Conservation (phyloP, 1,140 invertebrate genomes). For the Ceratosolen solmsi region DNA sequence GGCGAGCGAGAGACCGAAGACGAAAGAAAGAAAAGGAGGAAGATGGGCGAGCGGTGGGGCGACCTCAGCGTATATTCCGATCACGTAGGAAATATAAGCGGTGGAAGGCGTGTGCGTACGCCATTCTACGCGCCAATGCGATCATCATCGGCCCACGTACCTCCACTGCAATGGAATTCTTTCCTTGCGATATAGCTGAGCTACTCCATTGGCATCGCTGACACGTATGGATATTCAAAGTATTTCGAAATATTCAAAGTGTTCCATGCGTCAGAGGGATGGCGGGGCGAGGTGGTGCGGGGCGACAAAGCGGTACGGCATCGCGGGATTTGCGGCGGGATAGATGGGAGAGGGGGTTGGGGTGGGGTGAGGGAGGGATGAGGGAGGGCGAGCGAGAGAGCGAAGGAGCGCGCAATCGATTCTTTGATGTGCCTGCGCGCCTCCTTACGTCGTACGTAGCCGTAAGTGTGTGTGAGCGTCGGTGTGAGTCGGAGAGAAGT, state of each 20-base stretch:
- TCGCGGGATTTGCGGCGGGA: too few relatives aligned
- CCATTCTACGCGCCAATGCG: conserved; percentile 43
- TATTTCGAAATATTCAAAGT: conserved; percentile 53
- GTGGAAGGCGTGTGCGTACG: conserved; percentile 27
- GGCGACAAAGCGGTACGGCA: too few relatives aligned
- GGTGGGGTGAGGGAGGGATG: neutral
- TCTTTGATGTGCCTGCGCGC: neutral
- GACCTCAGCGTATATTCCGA: conserved; percentile 24
- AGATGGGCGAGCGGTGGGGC: neutral
- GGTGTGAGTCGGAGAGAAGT: neutral
- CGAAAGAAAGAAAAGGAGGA: neutral
- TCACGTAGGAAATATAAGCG: conserved; percentile 32
- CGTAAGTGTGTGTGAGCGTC: neutral
- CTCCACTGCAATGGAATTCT: conserved; percentile 43
- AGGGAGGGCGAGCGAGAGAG: neutral
- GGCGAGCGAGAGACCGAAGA: conserved; percentile 19
- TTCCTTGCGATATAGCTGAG: neutral
- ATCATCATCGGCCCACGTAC: conserved; percentile 24
- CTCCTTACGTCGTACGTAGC: neutral
- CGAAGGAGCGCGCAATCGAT: conserved; percentile 12
- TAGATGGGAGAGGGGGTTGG: neutral
- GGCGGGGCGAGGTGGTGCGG: too few relatives aligned
- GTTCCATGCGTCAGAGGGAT: neutral
- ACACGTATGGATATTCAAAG: conserved; percentile 50
- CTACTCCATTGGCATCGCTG: conserved; percentile 30